Evolutionary conservation across 2,888 invertebrate species (phyloP).

Genomic region (Ochlodes sylvanus): DNA sequence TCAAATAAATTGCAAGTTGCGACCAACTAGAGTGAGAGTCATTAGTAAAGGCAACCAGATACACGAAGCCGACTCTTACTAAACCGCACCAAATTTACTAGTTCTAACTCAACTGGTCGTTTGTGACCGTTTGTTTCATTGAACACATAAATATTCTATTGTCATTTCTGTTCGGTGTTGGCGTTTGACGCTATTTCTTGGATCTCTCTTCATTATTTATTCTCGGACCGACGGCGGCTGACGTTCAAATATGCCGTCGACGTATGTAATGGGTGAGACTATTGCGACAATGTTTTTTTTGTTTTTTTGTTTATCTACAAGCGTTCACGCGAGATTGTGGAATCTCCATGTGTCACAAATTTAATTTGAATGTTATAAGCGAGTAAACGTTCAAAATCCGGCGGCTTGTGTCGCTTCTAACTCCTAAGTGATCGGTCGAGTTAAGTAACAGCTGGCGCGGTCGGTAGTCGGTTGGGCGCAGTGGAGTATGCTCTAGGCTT

Average conservation of each 20-base stretch:
- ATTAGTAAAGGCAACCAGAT: not conserved
- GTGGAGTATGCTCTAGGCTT: too few species aligned
- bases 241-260: not conserved
- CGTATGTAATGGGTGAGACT: not conserved
- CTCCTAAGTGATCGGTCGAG: too few species aligned
- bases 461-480: too few species aligned
- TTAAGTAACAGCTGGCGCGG: too few species aligned
- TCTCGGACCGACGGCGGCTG: slow-evolving; percentile 10
- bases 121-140: slow-evolving; percentile 7
- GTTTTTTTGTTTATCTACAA: too few species aligned
- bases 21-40: not conserved
- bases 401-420: too few species aligned
- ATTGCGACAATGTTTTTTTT: not conserved
- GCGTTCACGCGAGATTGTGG: too few species aligned
- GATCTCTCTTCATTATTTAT: slow-evolving; percentile 34
- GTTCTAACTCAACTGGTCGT: not conserved
- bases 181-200: slow-evolving; percentile 13
- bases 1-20: slow-evolving; percentile 9
- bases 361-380: too few species aligned
- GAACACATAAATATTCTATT: slow-evolving; percentile 29
- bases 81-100: not conserved
- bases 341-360: too few species aligned
- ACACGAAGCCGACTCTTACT: not conserved
- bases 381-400: too few species aligned
- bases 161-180: slow-evolving; percentile 24